phyloP scores from a whole-genome alignment of 1,140 invertebrate genomes.

The Phenacoccus solenopsis region DNA sequence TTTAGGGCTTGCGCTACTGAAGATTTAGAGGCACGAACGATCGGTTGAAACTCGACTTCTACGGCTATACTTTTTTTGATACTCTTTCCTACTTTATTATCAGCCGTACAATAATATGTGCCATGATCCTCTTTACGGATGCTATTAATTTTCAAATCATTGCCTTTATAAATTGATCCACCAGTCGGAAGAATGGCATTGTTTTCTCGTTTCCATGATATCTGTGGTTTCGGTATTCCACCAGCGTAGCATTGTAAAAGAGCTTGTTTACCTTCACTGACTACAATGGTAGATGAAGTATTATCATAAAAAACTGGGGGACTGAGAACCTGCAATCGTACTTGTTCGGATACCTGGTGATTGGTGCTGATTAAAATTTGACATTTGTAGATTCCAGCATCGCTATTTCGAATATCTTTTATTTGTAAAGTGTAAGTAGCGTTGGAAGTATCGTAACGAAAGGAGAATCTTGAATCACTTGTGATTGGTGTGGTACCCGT shows the following conservation, averaged over 20 bases:
- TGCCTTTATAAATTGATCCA: slow-evolving; percentile 69
- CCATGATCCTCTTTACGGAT: slow-evolving; percentile 80
- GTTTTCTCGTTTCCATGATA: slow-evolving; percentile 84
- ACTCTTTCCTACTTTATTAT: slow-evolving; percentile 76
- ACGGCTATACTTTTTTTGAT: slow-evolving; percentile 72
- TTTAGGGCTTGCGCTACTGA: slow-evolving; percentile 80
- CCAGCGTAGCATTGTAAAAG: slow-evolving; percentile 76
- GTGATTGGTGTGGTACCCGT: slow-evolving; percentile 67
- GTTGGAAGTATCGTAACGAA: slow-evolving; percentile 63
- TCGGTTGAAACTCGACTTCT: slow-evolving; percentile 76
- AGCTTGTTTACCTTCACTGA: slow-evolving; percentile 62
- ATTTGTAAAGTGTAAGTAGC: slow-evolving; percentile 73
- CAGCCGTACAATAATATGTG: slow-evolving; percentile 86
- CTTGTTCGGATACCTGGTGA: slow-evolving; percentile 66
- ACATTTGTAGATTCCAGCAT: slow-evolving; percentile 76
- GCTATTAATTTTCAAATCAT: slow-evolving; percentile 62
- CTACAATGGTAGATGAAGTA: slow-evolving; percentile 71
- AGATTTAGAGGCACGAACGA: too few relatives aligned
- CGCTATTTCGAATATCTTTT: slow-evolving; percentile 82
- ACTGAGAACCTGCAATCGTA: slow-evolving; percentile 65
- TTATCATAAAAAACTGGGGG: slow-evolving; percentile 86
- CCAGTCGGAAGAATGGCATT: slow-evolving; percentile 83
- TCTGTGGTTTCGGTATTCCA: slow-evolving; percentile 64
- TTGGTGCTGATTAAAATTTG: slow-evolving; percentile 66
- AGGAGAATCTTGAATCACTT: slow-evolving; percentile 69